Percentiles rank a stretch among this genome's conserved stretches.
Evolutionary conservation across 2,888 invertebrate species (phyloP).

Genomic region (Halocaridina rubra): DNA sequence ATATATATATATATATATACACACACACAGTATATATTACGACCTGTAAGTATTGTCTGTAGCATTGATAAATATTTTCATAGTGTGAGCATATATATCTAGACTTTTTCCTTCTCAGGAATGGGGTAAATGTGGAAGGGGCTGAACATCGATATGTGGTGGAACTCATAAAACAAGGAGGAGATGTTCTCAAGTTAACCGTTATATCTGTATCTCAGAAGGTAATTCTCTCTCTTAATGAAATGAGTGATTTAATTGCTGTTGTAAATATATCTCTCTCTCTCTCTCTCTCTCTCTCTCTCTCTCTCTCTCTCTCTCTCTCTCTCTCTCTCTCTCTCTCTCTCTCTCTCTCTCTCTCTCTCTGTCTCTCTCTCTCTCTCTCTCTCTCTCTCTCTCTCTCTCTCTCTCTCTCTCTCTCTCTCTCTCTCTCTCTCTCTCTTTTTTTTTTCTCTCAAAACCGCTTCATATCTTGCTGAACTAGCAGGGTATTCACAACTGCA

Average conservation of each 20-base stretch:
- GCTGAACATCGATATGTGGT: conserved; percentile 99
- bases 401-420: too few relatives aligned
- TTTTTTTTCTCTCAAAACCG: too few relatives aligned
- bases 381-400: not conserved
- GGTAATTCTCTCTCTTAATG: conserved; percentile 73
- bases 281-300: not conserved
- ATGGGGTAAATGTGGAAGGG: conserved; percentile 97
- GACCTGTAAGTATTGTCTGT: too few relatives aligned
- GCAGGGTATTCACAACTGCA: too few relatives aligned
- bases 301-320: not conserved
- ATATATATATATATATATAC: too few relatives aligned
- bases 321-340: not conserved
- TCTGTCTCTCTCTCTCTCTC: not conserved
- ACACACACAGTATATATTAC: too few relatives aligned
- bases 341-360: not conserved
- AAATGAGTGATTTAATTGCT: not conserved
- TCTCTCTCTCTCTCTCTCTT: too few relatives aligned
- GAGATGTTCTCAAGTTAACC: conserved; percentile 94
- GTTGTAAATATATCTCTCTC: not conserved
- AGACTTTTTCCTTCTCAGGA: conserved; percentile 76
- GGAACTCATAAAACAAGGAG: conserved; percentile 98
- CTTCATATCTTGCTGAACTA: too few relatives aligned
- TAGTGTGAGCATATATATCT: too few relatives aligned
- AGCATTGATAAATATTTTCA: too few relatives aligned
- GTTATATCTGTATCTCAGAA: conserved; percentile 95